Percentiles rank a stretch among this genome's conserved stretches.
These are phyloP conservation scores for Thunnus maccoyii DNA, from an alignment of 2,113 vertebrate genomes.

Conservation along the genomic window DNA sequence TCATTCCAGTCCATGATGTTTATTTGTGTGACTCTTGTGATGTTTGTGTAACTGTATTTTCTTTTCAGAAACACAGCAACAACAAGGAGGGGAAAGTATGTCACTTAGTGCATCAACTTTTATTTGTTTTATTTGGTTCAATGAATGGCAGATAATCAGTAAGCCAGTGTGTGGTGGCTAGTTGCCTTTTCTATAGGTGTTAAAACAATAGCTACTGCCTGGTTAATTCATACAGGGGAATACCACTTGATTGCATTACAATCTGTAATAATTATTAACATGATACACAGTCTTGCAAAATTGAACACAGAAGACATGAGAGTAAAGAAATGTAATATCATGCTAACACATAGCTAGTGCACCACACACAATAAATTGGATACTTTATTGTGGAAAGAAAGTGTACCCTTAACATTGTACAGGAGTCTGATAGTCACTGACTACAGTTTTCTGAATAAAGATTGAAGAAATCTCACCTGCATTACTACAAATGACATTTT, in stretches of 20 bases:
- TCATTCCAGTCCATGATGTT: slow-evolving; percentile 70
- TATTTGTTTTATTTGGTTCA: slow-evolving; percentile 70
- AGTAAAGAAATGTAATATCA: slow-evolving; percentile 38
- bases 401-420: background rate
- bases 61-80: slow-evolving; percentile 87
- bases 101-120: slow-evolving; percentile 79
- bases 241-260: slow-evolving; percentile 64
- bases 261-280: slow-evolving; percentile 2
- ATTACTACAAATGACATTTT: too few relatives aligned
- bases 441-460: background rate
- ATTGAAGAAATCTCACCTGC: background rate
- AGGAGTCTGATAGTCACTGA: too few relatives aligned
- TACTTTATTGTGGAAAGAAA: background rate
- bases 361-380: background rate
- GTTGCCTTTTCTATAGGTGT: slow-evolving; percentile 48
- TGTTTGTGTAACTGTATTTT: slow-evolving; percentile 84
- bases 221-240: slow-evolving; percentile 59
- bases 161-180: slow-evolving; percentile 61
- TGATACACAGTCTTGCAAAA: slow-evolving; percentile 6
- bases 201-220: slow-evolving; percentile 48
- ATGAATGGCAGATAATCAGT: slow-evolving; percentile 69
- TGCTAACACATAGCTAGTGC: slow-evolving; percentile 32
- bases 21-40: slow-evolving; percentile 70
- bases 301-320: background rate
- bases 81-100: slow-evolving; percentile 87